Percentiles rank a stretch among this genome's conserved stretches.
Conservation (phyloP, 2,113 vertebrate species). For the Nycticorax nycticorax region DNA sequence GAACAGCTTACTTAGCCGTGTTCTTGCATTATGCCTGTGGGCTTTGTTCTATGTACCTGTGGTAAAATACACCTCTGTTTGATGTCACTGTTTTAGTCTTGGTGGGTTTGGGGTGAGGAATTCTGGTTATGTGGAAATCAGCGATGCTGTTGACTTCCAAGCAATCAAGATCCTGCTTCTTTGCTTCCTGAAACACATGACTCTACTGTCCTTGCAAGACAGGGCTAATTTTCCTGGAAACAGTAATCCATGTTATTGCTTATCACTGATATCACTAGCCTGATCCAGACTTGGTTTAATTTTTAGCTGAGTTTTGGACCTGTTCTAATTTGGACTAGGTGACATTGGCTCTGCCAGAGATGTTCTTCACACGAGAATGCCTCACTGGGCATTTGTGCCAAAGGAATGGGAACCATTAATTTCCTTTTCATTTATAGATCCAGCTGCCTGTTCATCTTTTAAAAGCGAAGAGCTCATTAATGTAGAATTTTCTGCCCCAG, state of each 20-base stretch:
- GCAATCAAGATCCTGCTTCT: not conserved
- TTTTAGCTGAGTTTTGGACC: not conserved
- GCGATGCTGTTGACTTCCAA: not conserved
- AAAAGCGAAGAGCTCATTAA: not conserved
- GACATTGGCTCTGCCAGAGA: not conserved
- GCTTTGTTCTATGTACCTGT: not conserved
- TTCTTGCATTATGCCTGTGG: not conserved
- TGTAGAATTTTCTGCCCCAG: not conserved
- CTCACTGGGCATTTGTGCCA: not conserved
- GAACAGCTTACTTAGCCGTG: not conserved
- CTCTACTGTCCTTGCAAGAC: not conserved
- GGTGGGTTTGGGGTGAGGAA: not conserved
- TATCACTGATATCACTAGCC: not conserved
- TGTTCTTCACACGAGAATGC: not conserved
- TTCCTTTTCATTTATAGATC: not conserved
- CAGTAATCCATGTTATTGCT: not conserved
- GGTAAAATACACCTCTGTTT: not conserved
- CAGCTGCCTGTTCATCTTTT: not conserved
- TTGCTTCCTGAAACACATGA: not conserved
- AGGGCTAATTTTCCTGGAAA: not conserved
- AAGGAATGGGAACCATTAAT: not conserved
- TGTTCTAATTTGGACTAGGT: not conserved
- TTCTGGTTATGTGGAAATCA: not conserved
- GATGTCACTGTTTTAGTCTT: rapidly evolving
- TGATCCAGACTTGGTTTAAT: not conserved